phyloP scores from a whole-genome alignment of 1,140 invertebrate genomes.

The Babylonia areolata region DNA sequence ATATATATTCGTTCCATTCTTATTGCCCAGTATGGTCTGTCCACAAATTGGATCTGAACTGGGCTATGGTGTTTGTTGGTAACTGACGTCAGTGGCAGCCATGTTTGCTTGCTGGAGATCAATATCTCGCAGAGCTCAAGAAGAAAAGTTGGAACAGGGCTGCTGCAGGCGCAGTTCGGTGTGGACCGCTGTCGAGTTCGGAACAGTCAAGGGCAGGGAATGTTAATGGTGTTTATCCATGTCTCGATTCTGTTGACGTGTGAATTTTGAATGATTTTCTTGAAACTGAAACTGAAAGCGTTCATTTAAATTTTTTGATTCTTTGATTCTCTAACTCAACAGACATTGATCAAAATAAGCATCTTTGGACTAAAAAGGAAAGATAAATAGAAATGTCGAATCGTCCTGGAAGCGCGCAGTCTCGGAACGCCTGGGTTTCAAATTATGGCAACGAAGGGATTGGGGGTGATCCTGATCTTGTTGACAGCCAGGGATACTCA shows the following conservation, averaged over 20 bases:
- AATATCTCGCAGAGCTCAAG: slow-evolving; percentile 20
- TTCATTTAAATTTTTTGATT: not conserved
- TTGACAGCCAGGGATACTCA: slow-evolving; percentile 55
- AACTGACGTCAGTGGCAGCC: slow-evolving; percentile 38
- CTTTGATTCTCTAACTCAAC: not conserved
- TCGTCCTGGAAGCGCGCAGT: slow-evolving; percentile 65
- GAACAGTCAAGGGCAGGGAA: not conserved
- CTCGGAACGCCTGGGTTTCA: slow-evolving; percentile 68
- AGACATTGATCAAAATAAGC: not conserved
- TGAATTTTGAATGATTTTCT: not conserved
- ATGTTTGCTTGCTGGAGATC: slow-evolving; percentile 33
- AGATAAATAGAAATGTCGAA: slow-evolving; percentile 28
- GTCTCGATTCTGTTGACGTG: not conserved
- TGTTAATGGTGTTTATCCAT: not conserved
- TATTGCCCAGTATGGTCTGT: not conserved
- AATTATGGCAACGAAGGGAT: slow-evolving; percentile 53
- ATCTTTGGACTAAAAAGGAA: no score
- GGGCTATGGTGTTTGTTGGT: not conserved
- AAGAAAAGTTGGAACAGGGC: slow-evolving; percentile 5
- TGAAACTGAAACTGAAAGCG: not conserved
- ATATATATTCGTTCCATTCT: not conserved
- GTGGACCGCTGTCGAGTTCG: not conserved
- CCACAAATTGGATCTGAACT: slow-evolving; percentile 21
- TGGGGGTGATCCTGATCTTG: slow-evolving; percentile 60
- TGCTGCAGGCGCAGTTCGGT: not conserved